Evolutionary conservation across 2,888 invertebrate species (phyloP), one percentile per base, ranked within the genome.

Genomic region (Tridacna crocea): DNA sequence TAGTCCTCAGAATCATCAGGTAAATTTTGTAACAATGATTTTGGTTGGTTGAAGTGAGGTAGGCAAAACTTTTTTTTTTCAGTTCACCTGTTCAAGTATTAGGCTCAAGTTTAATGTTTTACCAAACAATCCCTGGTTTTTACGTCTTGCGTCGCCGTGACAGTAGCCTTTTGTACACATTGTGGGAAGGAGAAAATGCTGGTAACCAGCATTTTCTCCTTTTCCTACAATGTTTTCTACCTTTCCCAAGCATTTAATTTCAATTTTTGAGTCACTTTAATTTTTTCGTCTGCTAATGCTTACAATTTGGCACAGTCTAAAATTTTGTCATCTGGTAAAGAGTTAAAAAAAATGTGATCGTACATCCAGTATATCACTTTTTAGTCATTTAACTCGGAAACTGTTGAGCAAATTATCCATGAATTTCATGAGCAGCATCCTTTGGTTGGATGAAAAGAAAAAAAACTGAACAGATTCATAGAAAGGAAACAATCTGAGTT

Each of bases 1-100:
- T 26, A 46, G 51, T 48, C 47, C 55, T n/a, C 80, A 76, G 61
- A 61, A 24, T 74, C 47, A n/a, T 47, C 61, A 61, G 60, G 60
- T 75, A 65, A 46, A 46, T n/a, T 75, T 65, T 65, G 51, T 65
- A 55, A 66, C 11, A 46, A 11, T 61, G 26, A 46, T 2, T 74
- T 24, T 63, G 61, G 15, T 12, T 75, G 61, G 61, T 61, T 24
- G 13, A 61, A 24, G 13, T 61, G n/a, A 22, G 58, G n/a, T n/a
- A 58, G 19, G 17, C n/a, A 19, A 2, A 61, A 13, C 10, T 61
- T 61, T 61, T 61, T 13, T 22, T 61, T 61, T 61, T 13, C 61
- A 58, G 58, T 19, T 17, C n/a, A 61, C 15, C 55, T 10, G 3
- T 61, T 8, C 24, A 22, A 13, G 13, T 22, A 19, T 1, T 4